Conservation (phyloP, 2,888 invertebrate species). For the Syrphus vitripennis region DNA sequence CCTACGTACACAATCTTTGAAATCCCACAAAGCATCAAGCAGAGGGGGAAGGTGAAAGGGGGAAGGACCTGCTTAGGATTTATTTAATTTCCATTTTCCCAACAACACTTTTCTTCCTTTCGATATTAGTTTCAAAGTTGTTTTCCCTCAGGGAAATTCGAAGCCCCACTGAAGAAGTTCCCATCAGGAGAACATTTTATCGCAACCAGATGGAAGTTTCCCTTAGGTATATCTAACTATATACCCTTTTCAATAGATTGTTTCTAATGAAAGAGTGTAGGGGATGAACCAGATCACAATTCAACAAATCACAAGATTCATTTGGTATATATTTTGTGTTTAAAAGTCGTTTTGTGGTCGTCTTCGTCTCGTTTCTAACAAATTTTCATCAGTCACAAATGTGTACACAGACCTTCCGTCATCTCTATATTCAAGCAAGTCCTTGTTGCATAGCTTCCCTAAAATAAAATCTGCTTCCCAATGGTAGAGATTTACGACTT, state of each 20-base stretch:
- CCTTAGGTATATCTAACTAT: no score
- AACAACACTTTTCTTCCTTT: constrained; percentile 51
- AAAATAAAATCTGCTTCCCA: neutral
- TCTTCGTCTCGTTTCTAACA: neutral
- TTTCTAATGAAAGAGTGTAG: neutral
- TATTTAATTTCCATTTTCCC: constrained; percentile 50
- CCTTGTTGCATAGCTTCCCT: neutral
- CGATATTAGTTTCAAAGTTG: constrained; percentile 40
- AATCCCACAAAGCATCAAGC: neutral
- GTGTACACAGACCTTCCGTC: neutral
- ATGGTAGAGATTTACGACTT: constrained; percentile 52
- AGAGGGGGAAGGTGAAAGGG: neutral
- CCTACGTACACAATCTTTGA: neutral
- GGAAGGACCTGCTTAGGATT: constrained; percentile 28
- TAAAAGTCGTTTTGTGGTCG: constrained; percentile 42
- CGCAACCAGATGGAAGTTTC: neutral
- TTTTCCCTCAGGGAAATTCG: constrained; percentile 1
- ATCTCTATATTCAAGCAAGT: neutral
- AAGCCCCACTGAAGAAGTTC: neutral
- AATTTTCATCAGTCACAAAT: neutral
- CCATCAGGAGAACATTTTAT: neutral
- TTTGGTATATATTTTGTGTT: constrained; percentile 46
- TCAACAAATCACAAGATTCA: constrained; percentile 62
- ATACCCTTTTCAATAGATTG: no score
- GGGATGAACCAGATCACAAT: constrained; percentile 33